Base-by-base conservation (phyloP, 2,888 invertebrate genomes). In the Phlogophora meticulosa region DNA sequence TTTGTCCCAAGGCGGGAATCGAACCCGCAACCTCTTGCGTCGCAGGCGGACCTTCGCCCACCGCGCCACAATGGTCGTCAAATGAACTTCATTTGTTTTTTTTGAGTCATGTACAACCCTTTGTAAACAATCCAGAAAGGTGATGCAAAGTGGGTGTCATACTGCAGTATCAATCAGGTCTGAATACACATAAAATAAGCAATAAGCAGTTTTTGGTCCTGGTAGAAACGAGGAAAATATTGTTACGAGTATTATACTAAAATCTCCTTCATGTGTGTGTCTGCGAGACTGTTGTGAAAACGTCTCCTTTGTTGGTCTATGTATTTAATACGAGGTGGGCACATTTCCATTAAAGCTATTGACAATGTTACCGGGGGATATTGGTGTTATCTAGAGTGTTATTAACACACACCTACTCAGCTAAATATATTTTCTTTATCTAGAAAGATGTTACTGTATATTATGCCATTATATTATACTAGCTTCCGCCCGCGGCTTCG, bases 181-280 rank as follows among this genome's bases (percentile, higher is more conserved):
- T 38, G 36, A 38, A 49, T 43, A 43, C 11, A 72, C 60, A 53
- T n/a, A 63, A 69, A 63, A 63, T 66, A 56, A 15, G 2, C 40
- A 56, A 56, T 52, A 34, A 74, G 13, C 7, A 15, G 3, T 28
- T 11, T n/a, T 52, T 40, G 40, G 28, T 75, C 15, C 51, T 46
- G 55, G 40, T 34, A n/a, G 17, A 53, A 24, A 28, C n/a, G 13
- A 53, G 22, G 32, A 58, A 24, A 49, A 66, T 34, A 38, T 43
- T 63, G 28, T 22, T 48, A 20, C n/a, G n/a, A n/a, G n/a, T n/a
- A n/a, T 28, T 42, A 9, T n/a, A n/a, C 11, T 4, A 34, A 22
- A 49, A 36, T 52, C n/a, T 36, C n/a, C n/a, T n/a, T n/a, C n/a
- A 28, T 28, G 34, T 62, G 10, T 28, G 13, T 11, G 24, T 52